Percentiles rank a stretch among this genome's conserved stretches.
These are phyloP conservation scores for Epistrophella euchroma DNA, from an alignment of 2,888 invertebrate species.

Conservation along the genomic window DNA sequence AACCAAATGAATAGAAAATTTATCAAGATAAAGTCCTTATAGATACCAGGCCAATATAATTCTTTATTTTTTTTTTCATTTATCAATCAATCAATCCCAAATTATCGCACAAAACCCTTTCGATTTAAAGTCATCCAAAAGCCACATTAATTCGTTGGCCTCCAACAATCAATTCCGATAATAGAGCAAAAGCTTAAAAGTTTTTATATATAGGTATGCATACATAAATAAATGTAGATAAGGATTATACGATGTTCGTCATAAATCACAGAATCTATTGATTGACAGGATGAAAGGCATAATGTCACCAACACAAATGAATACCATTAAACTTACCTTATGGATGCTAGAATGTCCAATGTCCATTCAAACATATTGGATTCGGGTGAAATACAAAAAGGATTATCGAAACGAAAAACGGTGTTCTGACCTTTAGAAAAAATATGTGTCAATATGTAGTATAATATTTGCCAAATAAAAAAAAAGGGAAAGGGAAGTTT, in stretches of 20 bases:
- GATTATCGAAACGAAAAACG: background rate
- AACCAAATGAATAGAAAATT: background rate
- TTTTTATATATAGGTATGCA: background rate
- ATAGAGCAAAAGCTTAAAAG: conserved; percentile 27
- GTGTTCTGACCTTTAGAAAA: background rate
- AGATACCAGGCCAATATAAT: background rate
- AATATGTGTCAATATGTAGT: conserved; percentile 4
- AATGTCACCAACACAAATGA: conserved; percentile 65
- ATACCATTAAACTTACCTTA: conserved; percentile 65
- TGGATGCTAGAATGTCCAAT: conserved; percentile 34
- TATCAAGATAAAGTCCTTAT: background rate
- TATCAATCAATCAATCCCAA: background rate
- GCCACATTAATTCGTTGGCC: conserved; percentile 52
- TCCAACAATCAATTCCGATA: conserved; percentile 44
- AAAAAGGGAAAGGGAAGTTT: conserved; percentile 4
- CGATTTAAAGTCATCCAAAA: conserved; percentile 52
- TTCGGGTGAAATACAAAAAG: conserved; percentile 5
- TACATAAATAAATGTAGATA: conserved; percentile 3
- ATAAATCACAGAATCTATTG: conserved; percentile 67
- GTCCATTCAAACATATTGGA: conserved; percentile 14
- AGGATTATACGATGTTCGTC: conserved; percentile 1
- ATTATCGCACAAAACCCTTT: conserved; percentile 21
- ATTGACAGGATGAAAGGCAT: conserved; percentile 67
- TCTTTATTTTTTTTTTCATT: background rate
- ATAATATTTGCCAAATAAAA: conserved; percentile 8